These are phyloP conservation scores for Cirrhinus molitorella DNA, from an alignment of 2,797 vertebrate genomes.

Conservation along the genomic window DNA sequence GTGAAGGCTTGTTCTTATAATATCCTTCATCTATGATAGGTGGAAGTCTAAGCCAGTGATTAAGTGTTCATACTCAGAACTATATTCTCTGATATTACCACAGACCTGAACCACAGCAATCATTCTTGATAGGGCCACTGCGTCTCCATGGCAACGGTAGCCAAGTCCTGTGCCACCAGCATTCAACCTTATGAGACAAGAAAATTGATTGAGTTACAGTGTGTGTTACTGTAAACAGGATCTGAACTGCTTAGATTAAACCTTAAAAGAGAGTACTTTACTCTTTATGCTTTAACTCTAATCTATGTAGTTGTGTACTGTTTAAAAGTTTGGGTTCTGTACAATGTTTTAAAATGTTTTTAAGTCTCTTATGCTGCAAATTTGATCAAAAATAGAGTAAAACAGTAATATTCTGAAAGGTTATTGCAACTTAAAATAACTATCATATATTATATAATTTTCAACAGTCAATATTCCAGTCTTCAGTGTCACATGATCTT, in stretches of 20 bases:
- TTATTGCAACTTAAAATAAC: not conserved
- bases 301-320: not conserved
- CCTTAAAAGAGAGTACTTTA: not conserved
- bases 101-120: conserved; percentile 36
- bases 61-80: conserved; percentile 35
- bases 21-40: conserved; percentile 1
- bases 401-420: not conserved
- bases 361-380: not conserved
- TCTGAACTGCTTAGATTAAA: not conserved
- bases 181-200: conserved; percentile 14
- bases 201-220: conserved; percentile 4
- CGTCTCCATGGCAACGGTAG: conserved; percentile 49
- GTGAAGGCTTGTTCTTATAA: conserved; percentile 1
- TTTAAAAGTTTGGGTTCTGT: not conserved
- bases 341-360: no score
- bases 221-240: not conserved
- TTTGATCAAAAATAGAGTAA: not conserved
- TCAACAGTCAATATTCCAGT: not conserved
- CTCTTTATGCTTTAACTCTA: not conserved
- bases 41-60: conserved; percentile 7
- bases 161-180: conserved; percentile 24
- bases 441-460: not conserved
- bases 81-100: conserved; percentile 33
- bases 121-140: conserved; percentile 41
- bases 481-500: not conserved